These are phyloP conservation scores for Sinocyclocheilus grahami DNA, from an alignment of 2,113 vertebrate genomes.

Conservation along the genomic window DNA sequence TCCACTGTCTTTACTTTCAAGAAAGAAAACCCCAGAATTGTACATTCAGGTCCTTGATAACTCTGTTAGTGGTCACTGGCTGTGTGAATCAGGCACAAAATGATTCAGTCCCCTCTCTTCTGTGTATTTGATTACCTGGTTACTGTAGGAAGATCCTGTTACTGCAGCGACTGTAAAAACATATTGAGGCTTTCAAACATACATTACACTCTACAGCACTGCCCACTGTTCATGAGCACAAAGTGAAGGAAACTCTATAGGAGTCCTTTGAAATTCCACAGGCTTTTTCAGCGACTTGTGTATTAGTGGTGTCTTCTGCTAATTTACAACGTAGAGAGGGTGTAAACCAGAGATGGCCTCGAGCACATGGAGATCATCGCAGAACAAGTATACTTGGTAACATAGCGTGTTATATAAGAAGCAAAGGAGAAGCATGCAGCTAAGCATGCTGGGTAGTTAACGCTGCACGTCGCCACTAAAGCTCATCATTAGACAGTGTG, in stretches of 20 bases:
- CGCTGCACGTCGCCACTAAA: not conserved
- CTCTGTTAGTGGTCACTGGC: too few species aligned
- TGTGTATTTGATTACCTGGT: slow-evolving; percentile 46
- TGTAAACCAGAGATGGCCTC: not conserved
- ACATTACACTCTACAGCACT: slow-evolving; percentile 48
- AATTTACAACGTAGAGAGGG: slow-evolving; percentile 29
- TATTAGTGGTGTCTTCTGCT: slow-evolving; percentile 1
- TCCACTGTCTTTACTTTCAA: too few species aligned
- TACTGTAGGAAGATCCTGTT: slow-evolving; percentile 62
- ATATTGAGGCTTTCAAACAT: slow-evolving; percentile 5
- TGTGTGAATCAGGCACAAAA: not conserved
- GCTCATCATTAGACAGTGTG: not conserved
- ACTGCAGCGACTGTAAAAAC: slow-evolving; percentile 65
- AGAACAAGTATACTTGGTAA: slow-evolving; percentile 12
- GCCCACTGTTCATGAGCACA: slow-evolving; percentile 58
- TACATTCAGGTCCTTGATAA: not conserved
- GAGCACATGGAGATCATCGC: not conserved
- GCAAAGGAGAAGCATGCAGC: not conserved
- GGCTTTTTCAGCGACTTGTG: not conserved
- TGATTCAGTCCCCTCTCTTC: not conserved
- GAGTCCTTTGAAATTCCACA: slow-evolving; percentile 29
- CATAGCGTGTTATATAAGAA: not conserved
- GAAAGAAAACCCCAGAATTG: not conserved
- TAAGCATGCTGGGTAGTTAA: slow-evolving; percentile 9
- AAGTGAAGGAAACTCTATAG: slow-evolving; percentile 62